Evolutionary conservation across 1,140 invertebrate species (phyloP).

Genomic region (Drosophila sp.): DNA sequence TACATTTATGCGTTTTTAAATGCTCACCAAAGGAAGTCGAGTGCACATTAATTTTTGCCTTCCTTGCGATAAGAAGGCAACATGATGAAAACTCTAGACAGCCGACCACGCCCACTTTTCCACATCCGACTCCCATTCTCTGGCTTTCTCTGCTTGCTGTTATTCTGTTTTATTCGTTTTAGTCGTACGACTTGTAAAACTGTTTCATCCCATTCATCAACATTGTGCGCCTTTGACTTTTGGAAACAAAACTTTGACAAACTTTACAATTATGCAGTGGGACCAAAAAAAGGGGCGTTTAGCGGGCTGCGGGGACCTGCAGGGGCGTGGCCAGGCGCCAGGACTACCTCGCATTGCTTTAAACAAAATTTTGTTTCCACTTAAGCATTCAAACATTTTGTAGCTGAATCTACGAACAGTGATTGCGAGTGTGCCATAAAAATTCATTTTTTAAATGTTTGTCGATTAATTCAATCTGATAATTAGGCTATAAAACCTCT

Average conservation of each 20-base stretch:
- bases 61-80: slow-evolving; percentile 44
- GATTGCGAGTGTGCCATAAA: slow-evolving; percentile 29
- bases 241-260: slow-evolving; percentile 77
- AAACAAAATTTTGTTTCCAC: slow-evolving; percentile 47
- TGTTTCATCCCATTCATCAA: slow-evolving; percentile 75
- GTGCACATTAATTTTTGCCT: slow-evolving; percentile 51
- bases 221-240: slow-evolving; percentile 75
- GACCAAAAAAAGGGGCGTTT: not conserved
- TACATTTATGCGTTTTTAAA: slow-evolving; percentile 82
- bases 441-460: not conserved
- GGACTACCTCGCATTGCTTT: slow-evolving; percentile 42
- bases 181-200: slow-evolving; percentile 26
- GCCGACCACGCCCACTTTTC: not conserved
- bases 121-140: too few species aligned
- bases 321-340: slow-evolving; percentile 25
- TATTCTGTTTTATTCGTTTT: not conserved
- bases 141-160: not conserved
- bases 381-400: slow-evolving; percentile 61
- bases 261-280: slow-evolving; percentile 60
- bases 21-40: slow-evolving; percentile 50
- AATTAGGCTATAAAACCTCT: too few species aligned
- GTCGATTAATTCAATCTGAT: too few species aligned
- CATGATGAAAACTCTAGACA: slow-evolving; percentile 43
- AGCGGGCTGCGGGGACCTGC: slow-evolving; percentile 1
- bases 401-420: slow-evolving; percentile 50